These are phyloP conservation scores for Microtus californicus DNA, from an alignment of 2,797 vertebrate species.

Conservation along the genomic window DNA sequence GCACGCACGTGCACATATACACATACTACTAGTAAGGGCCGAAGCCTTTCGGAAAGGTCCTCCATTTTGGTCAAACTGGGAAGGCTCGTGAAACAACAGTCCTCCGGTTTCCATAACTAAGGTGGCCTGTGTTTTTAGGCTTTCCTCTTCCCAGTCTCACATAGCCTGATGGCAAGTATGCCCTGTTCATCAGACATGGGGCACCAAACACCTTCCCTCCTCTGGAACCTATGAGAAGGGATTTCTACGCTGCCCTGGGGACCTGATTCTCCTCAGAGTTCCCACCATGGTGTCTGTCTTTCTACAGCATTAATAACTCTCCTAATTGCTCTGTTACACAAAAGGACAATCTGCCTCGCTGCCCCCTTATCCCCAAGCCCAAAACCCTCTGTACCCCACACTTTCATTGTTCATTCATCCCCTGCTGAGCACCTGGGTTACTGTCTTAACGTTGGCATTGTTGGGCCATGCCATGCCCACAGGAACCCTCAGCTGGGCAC, in stretches of 20 bases:
- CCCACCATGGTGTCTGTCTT: not conserved
- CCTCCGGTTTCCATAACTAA: not conserved
- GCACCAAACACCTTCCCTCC: not conserved
- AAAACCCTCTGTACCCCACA: accelerated
- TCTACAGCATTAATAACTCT: not conserved
- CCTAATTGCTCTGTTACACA: not conserved
- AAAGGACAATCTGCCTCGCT: not conserved
- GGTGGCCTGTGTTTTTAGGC: not conserved
- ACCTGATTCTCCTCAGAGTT: not conserved
- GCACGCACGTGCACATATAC: too few species aligned
- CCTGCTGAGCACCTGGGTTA: too few species aligned
- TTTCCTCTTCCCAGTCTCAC: not conserved
- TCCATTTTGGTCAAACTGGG: not conserved
- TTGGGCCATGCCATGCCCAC: not conserved
- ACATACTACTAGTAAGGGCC: not conserved
- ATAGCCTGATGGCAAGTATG: not conserved
- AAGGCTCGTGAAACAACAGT: not conserved
- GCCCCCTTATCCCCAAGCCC: not conserved
- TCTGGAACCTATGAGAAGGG: not conserved
- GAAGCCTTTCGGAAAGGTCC: not conserved
- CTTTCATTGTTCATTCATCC: too few species aligned
- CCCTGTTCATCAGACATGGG: not conserved
- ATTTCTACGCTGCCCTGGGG: not conserved
- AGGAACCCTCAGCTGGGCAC: not conserved
- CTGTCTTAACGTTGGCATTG: too few species aligned